phyloP scores from a whole-genome alignment of 2,113 vertebrate genomes.

The Otus sunia region DNA sequence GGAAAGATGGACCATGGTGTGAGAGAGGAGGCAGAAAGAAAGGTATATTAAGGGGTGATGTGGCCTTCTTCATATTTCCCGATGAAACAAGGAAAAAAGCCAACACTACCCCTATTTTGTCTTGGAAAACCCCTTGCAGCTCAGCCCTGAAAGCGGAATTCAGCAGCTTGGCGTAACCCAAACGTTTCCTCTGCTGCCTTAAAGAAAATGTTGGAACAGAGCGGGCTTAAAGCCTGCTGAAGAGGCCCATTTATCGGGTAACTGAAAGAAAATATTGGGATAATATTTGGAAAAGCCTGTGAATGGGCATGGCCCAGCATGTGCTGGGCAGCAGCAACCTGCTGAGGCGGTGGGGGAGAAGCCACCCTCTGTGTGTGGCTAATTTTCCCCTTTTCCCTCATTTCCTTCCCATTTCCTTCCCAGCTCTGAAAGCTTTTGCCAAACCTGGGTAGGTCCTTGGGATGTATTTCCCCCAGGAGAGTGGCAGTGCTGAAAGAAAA shows the following conservation, averaged over 20 bases:
- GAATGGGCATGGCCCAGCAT: background rate
- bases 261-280: slow-evolving; percentile 47
- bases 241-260: slow-evolving; percentile 44
- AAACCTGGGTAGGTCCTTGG: background rate
- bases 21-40: background rate
- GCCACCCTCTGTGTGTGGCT: background rate
- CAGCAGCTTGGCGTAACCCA: background rate
- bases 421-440: background rate
- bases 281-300: slow-evolving; percentile 46
- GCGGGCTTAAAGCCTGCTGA: background rate
- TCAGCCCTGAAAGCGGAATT: slow-evolving; percentile 23
- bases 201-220: slow-evolving; percentile 39
- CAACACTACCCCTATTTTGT: background rate
- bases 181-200: background rate
- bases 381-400: slow-evolving; percentile 22
- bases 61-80: background rate
- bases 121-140: background rate
- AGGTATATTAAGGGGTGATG: background rate
- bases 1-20: rapidly evolving
- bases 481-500: background rate
- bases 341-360: background rate
- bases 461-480: background rate
- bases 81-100: background rate
- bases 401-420: slow-evolving; percentile 51
- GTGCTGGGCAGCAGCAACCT: background rate